Percentiles rank a stretch among this genome's conserved stretches.
phyloP scores from a whole-genome alignment of 2,797 vertebrate species.

The Etheostoma nigrum region DNA sequence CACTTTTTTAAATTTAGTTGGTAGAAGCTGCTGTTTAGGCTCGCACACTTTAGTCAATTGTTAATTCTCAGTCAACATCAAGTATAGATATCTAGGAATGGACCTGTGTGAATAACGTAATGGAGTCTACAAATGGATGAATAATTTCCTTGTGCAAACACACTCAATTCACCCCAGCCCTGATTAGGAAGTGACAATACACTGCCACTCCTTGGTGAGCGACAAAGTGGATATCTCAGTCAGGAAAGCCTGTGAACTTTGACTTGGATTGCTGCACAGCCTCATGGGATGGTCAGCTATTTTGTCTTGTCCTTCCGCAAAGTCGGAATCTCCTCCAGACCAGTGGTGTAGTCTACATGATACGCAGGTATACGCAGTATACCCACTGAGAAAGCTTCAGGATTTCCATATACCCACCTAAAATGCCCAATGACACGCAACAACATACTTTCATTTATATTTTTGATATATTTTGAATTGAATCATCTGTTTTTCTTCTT shows the following conservation, averaged over 20 bases:
- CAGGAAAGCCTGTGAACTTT: constrained; percentile 39
- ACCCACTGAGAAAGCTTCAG: too few species aligned
- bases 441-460: too few species aligned
- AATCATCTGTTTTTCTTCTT: too few species aligned
- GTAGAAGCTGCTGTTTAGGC: neutral
- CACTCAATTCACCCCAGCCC: neutral
- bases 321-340: constrained; percentile 40
- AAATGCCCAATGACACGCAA: too few species aligned
- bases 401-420: too few species aligned
- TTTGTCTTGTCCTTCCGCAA: constrained; percentile 29
- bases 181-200: constrained; percentile 22
- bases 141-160: neutral
- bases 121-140: neutral
- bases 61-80: neutral
- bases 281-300: constrained; percentile 20
- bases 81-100: neutral
- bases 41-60: neutral
- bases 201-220: constrained; percentile 20
- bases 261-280: constrained; percentile 25
- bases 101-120: neutral
- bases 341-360: too few species aligned
- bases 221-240: constrained; percentile 22
- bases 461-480: too few species aligned
- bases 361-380: too few species aligned
- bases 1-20: neutral